Evolutionary conservation across 2,888 invertebrate species (phyloP).

Genomic region (Stegana nigrithorax): DNA sequence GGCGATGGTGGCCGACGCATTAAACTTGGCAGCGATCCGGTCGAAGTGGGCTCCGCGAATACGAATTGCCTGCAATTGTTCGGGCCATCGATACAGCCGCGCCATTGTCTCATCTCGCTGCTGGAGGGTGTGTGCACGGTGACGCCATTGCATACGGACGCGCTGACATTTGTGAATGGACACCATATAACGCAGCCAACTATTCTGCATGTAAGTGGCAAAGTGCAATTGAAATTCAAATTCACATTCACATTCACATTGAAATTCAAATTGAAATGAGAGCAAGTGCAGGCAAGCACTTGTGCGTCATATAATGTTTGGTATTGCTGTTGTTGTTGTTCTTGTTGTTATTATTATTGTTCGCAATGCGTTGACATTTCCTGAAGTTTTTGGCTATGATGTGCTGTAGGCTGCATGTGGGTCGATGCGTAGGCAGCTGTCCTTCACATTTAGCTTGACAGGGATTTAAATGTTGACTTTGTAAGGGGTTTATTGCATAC

Average conservation of each 20-base stretch:
- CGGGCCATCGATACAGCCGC: slow-evolving; percentile 91
- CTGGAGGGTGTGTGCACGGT: slow-evolving; percentile 93
- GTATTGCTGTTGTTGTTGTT: not conserved
- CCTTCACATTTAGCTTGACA: slow-evolving; percentile 11
- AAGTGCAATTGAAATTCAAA: not conserved
- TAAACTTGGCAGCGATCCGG: slow-evolving; percentile 74
- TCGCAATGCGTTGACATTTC: not conserved
- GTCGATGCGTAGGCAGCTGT: not conserved
- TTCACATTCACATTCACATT: not conserved
- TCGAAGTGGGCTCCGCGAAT: slow-evolving; percentile 83
- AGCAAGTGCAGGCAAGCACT: too few relatives aligned
- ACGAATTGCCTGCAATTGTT: slow-evolving; percentile 82
- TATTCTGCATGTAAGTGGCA: slow-evolving; percentile 78
- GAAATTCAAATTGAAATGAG: too few relatives aligned
- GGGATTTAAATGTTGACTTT: not conserved
- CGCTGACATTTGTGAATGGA: slow-evolving; percentile 94
- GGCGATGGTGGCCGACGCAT: slow-evolving; percentile 74
- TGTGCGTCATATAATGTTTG: too few relatives aligned
- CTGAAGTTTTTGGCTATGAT: not conserved
- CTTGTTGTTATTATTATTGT: too few relatives aligned
- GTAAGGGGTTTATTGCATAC: not conserved
- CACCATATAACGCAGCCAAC: slow-evolving; percentile 93
- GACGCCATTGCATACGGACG: slow-evolving; percentile 92
- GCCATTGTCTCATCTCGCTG: slow-evolving; percentile 94
- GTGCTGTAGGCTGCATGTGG: too few relatives aligned